Evolutionary conservation across 2,113 vertebrate genomes (phyloP).

Genomic region (crab-eating macaque (Macaca fascicularis)): DNA sequence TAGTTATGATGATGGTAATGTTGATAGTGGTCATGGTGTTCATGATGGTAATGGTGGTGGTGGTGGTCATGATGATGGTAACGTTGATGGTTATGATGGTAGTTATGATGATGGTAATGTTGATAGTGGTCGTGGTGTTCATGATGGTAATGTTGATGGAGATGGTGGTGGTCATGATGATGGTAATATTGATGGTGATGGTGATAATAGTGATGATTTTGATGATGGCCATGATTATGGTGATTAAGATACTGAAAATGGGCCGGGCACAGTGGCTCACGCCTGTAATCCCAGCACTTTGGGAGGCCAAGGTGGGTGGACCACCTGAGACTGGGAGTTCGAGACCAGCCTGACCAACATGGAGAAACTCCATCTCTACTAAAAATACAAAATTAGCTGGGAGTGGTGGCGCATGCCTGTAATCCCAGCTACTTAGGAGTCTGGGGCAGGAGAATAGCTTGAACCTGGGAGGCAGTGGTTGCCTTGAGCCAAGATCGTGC

Average conservation of each 20-base stretch:
- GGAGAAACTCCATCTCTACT: too few relatives aligned
- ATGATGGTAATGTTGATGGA: not conserved
- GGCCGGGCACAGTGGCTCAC: accelerated
- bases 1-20: accelerated
- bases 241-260: not conserved
- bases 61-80: not conserved
- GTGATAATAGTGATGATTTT: not conserved
- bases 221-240: not conserved
- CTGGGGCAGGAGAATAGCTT: too few relatives aligned
- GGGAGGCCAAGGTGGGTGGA: too few relatives aligned
- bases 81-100: accelerated
- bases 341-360: too few relatives aligned
- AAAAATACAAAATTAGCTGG: too few relatives aligned
- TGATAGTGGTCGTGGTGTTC: accelerated
- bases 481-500: too few relatives aligned
- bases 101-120: accelerated
- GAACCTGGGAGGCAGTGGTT: too few relatives aligned
- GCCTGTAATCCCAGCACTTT: too few relatives aligned
- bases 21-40: accelerated
- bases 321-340: too few relatives aligned
- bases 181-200: too few relatives aligned
- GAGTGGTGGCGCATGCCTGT: too few relatives aligned
- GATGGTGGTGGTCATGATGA: not conserved
- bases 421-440: too few relatives aligned
- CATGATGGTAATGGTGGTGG: accelerated